Percentiles rank a stretch among this genome's conserved stretches.
Conservation (phyloP, 2,888 invertebrate species). For the Hirudinaria manillensis region DNA sequence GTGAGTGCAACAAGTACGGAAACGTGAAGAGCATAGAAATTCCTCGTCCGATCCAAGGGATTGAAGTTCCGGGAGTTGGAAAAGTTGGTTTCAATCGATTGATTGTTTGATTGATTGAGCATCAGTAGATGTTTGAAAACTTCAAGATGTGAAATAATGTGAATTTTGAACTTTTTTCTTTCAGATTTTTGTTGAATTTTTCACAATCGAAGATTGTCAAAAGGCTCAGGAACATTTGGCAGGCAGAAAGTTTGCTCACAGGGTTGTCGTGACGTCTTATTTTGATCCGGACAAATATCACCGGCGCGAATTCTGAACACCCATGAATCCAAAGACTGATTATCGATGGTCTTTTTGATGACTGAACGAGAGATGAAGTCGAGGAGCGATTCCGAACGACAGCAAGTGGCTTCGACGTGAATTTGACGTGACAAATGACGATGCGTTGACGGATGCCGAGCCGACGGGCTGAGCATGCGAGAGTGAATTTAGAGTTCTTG, state of each 20-base stretch:
- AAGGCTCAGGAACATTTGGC: conserved; percentile 95
- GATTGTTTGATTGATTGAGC: neutral
- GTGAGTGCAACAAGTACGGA: conserved; percentile 96
- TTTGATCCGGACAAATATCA: conserved; percentile 97
- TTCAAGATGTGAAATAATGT: neutral
- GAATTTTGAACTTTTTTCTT: conserved; percentile 42
- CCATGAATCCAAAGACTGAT: neutral
- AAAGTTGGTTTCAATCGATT: conserved; percentile 62
- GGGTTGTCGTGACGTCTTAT: conserved; percentile 96
- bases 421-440: too few relatives aligned
- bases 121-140: neutral
- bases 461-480: too few relatives aligned
- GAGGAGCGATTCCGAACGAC: too few relatives aligned
- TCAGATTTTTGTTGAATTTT: conserved; percentile 95
- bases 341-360: neutral
- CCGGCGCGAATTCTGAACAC: conserved; percentile 83
- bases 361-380: too few relatives aligned
- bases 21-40: conserved; percentile 88
- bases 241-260: conserved; percentile 93
- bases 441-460: too few relatives aligned
- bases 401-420: too few relatives aligned
- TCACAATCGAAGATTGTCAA: conserved; percentile 89
- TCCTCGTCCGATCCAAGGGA: conserved; percentile 89
- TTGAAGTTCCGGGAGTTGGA: conserved; percentile 93
- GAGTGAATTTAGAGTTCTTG: too few relatives aligned